Base-by-base conservation (phyloP, 2,113 vertebrate species). In the Gavialis gangeticus region DNA sequence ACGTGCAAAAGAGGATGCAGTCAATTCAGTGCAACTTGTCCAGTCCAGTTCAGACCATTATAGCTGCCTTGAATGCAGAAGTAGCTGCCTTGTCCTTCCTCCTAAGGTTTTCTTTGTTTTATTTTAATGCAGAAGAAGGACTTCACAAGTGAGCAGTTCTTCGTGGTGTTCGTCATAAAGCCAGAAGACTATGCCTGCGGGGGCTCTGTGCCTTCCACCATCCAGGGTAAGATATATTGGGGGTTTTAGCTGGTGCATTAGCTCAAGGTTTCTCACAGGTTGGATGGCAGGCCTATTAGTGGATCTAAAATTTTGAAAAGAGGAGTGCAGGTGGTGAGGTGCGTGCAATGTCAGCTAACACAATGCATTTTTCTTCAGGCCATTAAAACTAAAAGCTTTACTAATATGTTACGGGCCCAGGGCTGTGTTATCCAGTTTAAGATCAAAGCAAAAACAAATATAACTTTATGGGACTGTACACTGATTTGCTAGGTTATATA, bases 151-250 rank as follows among this genome's bases (percentile, higher is more conserved):
- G 97, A 98, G 78, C 98, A 98, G 94, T 98, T 98, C 96, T 98
- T 98, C 0, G 90, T 98, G 84, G 98, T 98, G 37, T 98, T 98
- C 1, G 98, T 98, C 94, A 98, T 98, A 94, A 98, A 98, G 75
- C 98, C 98, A 1, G 98, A 98, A 92, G 98, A 98, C 86, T 98
- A 98, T 5, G 95, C 98, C 16, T 98, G 98, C 73, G 98, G 98
- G 25, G 98, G 98, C 90, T 98, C 98, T 46, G 90, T 97, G 84
- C 97, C 98, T 79, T 97, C 97, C 73, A 98, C 98, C 34, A 46
- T 96, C 67, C 96, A 92, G 75, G 98, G 98, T 98, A 93, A 97
- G 97, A 82, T 81, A 28, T 15, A 9, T 60, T 90, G 27, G 86
- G 63, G 17, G 6, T 7, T 85, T 84, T 88, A 27, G 1, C 82